Base-by-base conservation (phyloP, 1,140 invertebrate genomes). In the Caerostris darwini region DNA sequence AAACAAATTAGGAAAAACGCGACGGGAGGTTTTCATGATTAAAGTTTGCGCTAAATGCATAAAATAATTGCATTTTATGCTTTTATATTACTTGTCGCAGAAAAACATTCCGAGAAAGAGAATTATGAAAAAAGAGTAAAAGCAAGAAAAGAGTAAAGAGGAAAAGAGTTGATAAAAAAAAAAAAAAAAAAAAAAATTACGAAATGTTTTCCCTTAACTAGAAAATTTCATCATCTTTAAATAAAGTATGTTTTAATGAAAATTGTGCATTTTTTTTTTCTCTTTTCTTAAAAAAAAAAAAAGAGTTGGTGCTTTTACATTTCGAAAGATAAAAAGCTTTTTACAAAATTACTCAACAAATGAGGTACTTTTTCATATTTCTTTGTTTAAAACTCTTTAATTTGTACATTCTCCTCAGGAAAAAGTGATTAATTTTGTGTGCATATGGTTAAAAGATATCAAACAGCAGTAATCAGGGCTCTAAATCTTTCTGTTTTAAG, bases 151-250 rank as follows among this genome's bases (percentile, higher is more conserved):
- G 5, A 57, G 14, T 7, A 57, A 17, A 56, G n/a, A 57, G 14
- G 53, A 56, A 12, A 19, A 34, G 34, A 34, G 34, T 34, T 34
- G 34, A 34, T 34, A 34, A 34, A 34, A 34, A 34, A 17, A 83
- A 83, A 83, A 58, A 56, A 8, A 7, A 5, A 10, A 19, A 83
- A 83, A 57, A 17, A 83, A 56, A 83, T 17, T n/a, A 58, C 57
- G 82, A 19, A 83, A 83, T 58, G 82, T 83, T 83, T 83, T n/a
- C 56, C 82, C 14, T 83, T 77, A 83, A 56, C 56, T 83, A 83
- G 54, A 83, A 83, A 83, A 83, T 83, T 83, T 58, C 82, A 83
- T 83, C 82, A 83, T 83, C 82, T 83, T 83, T 83, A 83, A 83
- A 83, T 56, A 83, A 83, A 83, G 82, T 83, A 83, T 58, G 56